Evolutionary conservation across 2,113 vertebrate genomes (phyloP), one percentile per base, ranked within the genome.

Genomic region (Stigmatopora argus): DNA sequence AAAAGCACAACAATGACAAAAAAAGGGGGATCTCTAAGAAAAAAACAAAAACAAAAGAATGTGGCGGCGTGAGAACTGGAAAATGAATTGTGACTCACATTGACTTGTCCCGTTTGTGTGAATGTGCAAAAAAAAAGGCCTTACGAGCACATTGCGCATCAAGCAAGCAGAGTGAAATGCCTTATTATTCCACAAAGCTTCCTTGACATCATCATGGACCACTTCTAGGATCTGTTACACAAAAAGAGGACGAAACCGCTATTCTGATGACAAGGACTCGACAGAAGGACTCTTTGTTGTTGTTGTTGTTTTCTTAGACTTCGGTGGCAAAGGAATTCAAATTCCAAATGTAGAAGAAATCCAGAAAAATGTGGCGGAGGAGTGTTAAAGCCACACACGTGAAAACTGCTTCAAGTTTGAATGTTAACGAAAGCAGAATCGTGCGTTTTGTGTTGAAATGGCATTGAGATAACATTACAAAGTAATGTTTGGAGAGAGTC

Each of bases 251-350:
- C 31, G 18, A 17, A 15, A 7, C 31, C 34, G 11, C 52, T 2
- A 26, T 15, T 23, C 13, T 0, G 1, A 56, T 31, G 5, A 31
- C 23, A 3, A 7, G 56, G 73, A 75, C 71, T 70, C 58, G 69
- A 88, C 85, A 83, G 82, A 83, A 78, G 63, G 62, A 62, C 41
- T 23, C 74, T 48, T 66, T 0, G 15, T 21, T 55, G 53, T 56
- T 59, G 64, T 48, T 49, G 19, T 52, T 52, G n/a, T 48, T 89
- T 85, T 88, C 84, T 86, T 87, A 89, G 93, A 95, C 94, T 95
- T 93, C 89, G 91, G 83, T 85, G 83, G 62, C 34, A 67, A 92
- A 91, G 92, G 69, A 23, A 45, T 67, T 51, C 81, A 52, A 47
- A 41, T 41, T 41, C 7, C 6, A 19, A 65, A 77, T 80, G n/a